phyloP scores from a whole-genome alignment of 2,113 vertebrate species.

The Spheniscus mendiculus region DNA sequence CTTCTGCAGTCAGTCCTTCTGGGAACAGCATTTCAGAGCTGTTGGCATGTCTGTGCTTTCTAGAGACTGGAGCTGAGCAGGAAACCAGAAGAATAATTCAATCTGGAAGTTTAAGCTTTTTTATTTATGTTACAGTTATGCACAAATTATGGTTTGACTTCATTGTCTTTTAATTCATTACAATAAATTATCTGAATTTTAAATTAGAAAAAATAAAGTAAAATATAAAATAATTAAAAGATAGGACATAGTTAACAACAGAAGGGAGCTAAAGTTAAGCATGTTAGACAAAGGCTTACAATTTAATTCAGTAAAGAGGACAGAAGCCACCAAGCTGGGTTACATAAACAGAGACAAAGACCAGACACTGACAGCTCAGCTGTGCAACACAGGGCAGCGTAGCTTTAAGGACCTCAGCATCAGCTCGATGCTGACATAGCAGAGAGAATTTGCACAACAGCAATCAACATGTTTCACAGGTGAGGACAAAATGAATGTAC shows the following conservation, averaged over 20 bases:
- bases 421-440: background rate
- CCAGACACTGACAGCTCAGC: background rate
- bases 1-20: constrained; percentile 9
- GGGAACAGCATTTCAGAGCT: background rate
- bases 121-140: background rate
- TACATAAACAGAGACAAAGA: background rate
- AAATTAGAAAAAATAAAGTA: background rate
- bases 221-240: background rate
- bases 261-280: background rate
- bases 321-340: background rate
- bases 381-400: background rate
- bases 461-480: background rate
- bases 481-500: background rate
- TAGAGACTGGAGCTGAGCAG: background rate
- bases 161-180: background rate
- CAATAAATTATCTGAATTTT: background rate
- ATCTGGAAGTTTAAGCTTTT: background rate
- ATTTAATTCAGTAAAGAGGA: background rate
- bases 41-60: background rate
- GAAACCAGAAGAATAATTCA: background rate
- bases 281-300: background rate
- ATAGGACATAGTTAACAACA: background rate
- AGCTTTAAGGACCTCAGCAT: background rate
- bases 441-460: background rate
- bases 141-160: background rate